Percentiles rank a stretch among this genome's conserved stretches.
These are phyloP conservation scores for Calameuta filiformis DNA, from an alignment of 2,888 invertebrate genomes.

Conservation along the genomic window DNA sequence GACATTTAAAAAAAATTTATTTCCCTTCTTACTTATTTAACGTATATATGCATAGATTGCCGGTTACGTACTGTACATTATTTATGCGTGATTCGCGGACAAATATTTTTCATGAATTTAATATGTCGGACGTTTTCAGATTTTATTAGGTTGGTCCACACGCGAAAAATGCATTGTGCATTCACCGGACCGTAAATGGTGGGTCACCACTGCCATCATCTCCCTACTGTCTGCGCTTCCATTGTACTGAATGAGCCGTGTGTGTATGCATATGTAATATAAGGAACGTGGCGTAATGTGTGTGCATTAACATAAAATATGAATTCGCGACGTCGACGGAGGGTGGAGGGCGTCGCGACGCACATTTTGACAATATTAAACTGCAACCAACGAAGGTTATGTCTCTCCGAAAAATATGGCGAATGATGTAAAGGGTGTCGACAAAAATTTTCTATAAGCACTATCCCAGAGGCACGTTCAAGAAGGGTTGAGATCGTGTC, in stretches of 20 bases:
- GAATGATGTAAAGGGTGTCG: not conserved
- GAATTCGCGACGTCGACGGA: not conserved
- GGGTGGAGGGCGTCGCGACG: not conserved
- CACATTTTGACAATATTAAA: constrained; percentile 13
- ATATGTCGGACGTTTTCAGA: not conserved
- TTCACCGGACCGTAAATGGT: not conserved
- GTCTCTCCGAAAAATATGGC: not conserved
- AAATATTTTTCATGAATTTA: not conserved
- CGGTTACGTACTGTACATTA: not conserved
- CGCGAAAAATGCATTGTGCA: not conserved
- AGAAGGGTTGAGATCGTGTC: not conserved
- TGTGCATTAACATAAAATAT: not conserved
- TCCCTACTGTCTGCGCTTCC: not conserved
- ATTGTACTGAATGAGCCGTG: not conserved
- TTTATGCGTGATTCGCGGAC: not conserved
- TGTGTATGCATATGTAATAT: constrained; percentile 3
- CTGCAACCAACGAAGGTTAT: constrained; percentile 22
- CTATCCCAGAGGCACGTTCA: not conserved
- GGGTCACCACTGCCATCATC: not conserved
- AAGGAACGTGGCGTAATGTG: not conserved
- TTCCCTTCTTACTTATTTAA: not conserved
- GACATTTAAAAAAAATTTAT: not conserved
- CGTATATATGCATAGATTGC: not conserved
- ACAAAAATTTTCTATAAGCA: not conserved
- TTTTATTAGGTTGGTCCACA: not conserved